Conservation (phyloP, 23 tunicate genomes). For the Halocynthia roretzi region DNA sequence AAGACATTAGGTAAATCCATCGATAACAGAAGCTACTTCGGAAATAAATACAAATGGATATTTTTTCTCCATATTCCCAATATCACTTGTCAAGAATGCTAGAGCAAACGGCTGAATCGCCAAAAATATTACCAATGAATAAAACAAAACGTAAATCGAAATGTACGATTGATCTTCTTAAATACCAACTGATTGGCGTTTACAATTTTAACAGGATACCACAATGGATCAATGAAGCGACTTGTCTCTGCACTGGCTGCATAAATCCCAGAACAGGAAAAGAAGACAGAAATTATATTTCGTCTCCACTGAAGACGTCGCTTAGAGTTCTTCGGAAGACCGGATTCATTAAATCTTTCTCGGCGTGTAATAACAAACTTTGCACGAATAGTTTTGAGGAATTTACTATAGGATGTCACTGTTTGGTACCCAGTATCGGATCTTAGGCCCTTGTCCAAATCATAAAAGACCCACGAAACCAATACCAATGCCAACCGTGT, state of each 20-base stretch:
- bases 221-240: conserved; percentile 16
- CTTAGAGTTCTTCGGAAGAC: conserved; percentile 9
- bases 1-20: too few species aligned
- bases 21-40: too few species aligned
- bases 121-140: too few species aligned
- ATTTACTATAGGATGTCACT: conserved; percentile 16
- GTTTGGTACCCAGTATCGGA: conserved; percentile 1
- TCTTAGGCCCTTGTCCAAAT: too few species aligned
- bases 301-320: background rate
- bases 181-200: too few species aligned
- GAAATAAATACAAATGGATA: too few species aligned
- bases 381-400: conserved; percentile 4
- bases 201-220: conserved; percentile 22
- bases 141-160: too few species aligned
- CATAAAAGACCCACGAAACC: too few species aligned
- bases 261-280: conserved; percentile 12
- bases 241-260: conserved; percentile 28
- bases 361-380: background rate
- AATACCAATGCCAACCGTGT: too few species aligned
- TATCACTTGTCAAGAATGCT: too few species aligned
- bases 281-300: conserved; percentile 16
- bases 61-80: too few species aligned
- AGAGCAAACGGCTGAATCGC: too few species aligned
- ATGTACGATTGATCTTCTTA: background rate
- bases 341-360: background rate